Conservation (phyloP, 2,888 invertebrate genomes). For the Tryphoninae sp. region DNA sequence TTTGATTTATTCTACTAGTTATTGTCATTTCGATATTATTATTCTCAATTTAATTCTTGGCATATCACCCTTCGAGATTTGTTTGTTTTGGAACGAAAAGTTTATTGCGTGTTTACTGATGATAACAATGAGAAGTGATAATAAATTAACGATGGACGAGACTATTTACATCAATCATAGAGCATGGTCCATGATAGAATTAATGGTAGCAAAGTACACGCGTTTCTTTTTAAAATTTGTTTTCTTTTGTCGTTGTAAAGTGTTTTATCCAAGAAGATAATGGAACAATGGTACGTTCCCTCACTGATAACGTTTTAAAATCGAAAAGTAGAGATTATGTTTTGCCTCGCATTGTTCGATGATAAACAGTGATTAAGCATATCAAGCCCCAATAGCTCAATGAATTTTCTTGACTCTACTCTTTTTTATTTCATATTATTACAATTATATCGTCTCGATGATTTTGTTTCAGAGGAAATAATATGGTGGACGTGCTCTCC, state of each 20-base stretch:
- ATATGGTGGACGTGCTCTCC: slow-evolving; percentile 84
- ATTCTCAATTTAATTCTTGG: too few relatives aligned
- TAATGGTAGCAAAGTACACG: slow-evolving; percentile 50
- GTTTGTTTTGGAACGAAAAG: too few relatives aligned
- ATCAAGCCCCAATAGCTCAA: too few relatives aligned
- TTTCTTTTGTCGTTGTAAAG: not conserved
- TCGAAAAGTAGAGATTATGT: slow-evolving; percentile 1
- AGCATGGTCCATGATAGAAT: not conserved
- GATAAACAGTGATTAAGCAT: not conserved
- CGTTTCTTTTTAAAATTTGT: not conserved
- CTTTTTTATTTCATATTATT: not conserved
- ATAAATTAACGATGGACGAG: not conserved
- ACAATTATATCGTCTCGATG: slow-evolving; percentile 57
- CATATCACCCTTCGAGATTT: too few relatives aligned
- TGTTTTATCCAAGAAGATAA: not conserved
- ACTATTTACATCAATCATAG: not conserved
- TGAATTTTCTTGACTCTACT: not conserved
- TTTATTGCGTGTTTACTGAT: too few relatives aligned
- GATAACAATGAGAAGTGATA: too few relatives aligned
- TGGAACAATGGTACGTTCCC: not conserved
- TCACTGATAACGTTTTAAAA: slow-evolving; percentile 6
- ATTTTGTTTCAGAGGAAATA: slow-evolving; percentile 79
- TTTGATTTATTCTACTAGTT: too few relatives aligned
- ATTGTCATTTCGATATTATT: too few relatives aligned
- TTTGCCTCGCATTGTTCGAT: not conserved